These are phyloP conservation scores for Serilophus lunatus DNA, from an alignment of 2,113 vertebrate species.

Conservation along the genomic window DNA sequence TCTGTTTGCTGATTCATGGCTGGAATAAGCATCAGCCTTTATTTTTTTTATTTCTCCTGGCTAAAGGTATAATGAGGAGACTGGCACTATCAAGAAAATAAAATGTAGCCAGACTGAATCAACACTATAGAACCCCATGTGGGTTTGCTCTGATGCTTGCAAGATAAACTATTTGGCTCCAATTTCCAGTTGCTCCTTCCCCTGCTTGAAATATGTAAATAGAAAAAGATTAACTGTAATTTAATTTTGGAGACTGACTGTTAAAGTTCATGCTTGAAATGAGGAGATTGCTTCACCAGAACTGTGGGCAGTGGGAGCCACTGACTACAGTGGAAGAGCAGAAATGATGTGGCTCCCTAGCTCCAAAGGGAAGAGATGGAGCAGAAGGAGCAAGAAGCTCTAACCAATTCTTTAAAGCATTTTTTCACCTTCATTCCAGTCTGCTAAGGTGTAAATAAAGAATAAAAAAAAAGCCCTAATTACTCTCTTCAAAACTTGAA, in stretches of 20 bases:
- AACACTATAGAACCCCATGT: neutral
- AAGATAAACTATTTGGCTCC: neutral
- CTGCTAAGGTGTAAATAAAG: constrained; percentile 25
- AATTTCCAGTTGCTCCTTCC: neutral
- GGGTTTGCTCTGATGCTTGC: neutral
- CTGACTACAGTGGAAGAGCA: neutral
- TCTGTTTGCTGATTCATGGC: constrained; percentile 26
- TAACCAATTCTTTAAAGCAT: neutral
- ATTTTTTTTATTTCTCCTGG: neutral
- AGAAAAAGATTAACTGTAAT: neutral
- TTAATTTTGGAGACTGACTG: neutral
- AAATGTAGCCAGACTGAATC: neutral
- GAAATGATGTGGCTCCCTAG: neutral
- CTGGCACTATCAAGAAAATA: neutral
- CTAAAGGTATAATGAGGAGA: neutral
- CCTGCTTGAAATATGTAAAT: neutral
- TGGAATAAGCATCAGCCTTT: neutral
- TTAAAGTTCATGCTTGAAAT: neutral
- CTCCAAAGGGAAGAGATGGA: neutral
- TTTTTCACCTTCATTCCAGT: constrained; percentile 21
- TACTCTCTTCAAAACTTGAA: neutral
- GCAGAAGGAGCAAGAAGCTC: neutral
- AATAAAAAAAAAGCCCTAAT: neutral
- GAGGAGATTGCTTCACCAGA: neutral
- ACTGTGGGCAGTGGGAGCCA: neutral